These are phyloP conservation scores for Pipistrellus pipistrellus DNA, from an alignment of 2,797 vertebrate species.

Conservation along the genomic window DNA sequence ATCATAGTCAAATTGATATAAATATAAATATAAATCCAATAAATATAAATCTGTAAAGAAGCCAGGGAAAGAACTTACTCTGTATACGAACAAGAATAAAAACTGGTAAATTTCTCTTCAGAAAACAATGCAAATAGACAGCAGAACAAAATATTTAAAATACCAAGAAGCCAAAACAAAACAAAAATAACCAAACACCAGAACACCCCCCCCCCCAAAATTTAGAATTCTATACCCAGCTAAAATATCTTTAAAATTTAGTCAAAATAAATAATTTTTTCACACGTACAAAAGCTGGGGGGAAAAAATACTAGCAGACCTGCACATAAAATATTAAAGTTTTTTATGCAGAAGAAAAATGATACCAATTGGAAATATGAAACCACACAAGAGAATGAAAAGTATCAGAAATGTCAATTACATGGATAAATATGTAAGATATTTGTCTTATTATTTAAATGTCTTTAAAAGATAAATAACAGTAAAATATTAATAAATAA, in stretches of 20 bases:
- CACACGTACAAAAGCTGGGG: not conserved
- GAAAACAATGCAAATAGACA: not conserved
- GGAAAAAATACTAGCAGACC: not conserved
- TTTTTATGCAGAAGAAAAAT: not conserved
- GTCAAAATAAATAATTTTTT: not conserved
- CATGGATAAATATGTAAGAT: no score
- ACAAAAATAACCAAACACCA: not conserved
- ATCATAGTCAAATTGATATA: no score
- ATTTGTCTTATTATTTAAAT: conserved; percentile 3
- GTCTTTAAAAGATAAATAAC: not conserved
- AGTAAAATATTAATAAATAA: not conserved
- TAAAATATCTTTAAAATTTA: not conserved
- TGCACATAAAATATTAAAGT: not conserved
- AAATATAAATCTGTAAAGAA: not conserved
- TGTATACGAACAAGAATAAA: not conserved
- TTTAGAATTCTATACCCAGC: not conserved
- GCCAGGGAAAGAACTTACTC: not conserved
- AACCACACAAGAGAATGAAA: not conserved
- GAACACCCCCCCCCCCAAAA: not conserved
- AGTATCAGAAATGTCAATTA: not conserved
- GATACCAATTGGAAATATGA: not conserved
- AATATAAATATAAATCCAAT: not conserved
- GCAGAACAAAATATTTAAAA: not conserved
- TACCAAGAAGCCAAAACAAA: not conserved
- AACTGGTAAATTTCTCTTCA: not conserved